Evolutionary conservation across 1,140 invertebrate genomes (phyloP).

Genomic region (Trichomalopsis sarcophagae): DNA sequence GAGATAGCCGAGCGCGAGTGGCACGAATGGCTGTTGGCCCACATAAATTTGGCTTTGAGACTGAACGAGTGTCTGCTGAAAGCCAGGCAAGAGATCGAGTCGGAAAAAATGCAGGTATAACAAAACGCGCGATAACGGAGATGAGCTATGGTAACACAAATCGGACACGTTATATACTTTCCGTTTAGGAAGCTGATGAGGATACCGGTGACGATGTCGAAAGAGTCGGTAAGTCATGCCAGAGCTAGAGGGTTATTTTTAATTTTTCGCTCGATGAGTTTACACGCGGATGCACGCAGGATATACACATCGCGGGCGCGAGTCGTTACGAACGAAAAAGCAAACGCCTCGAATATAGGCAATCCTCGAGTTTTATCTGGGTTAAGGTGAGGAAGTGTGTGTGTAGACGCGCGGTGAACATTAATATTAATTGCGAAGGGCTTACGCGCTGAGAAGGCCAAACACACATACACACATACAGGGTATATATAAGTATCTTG

Average conservation of each 20-base stretch:
- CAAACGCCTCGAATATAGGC: constrained; percentile 10
- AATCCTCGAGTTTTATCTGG: constrained; percentile 13
- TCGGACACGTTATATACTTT: not conserved
- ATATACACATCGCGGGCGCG: not conserved
- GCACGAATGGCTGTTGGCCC: constrained; percentile 61
- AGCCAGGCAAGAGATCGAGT: not conserved
- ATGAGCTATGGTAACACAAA: not conserved
- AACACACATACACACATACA: not conserved
- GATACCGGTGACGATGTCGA: not conserved
- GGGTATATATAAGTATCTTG: constrained; percentile 24
- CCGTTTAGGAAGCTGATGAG: constrained; percentile 19
- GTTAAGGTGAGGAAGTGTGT: constrained; percentile 20
- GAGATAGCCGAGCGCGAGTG: constrained; percentile 60
- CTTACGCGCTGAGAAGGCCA: constrained; percentile 37
- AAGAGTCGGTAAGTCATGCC: not conserved
- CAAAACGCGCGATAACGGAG: too few relatives aligned
- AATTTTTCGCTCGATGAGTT: too few relatives aligned
- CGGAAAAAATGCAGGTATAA: not conserved
- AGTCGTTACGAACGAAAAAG: not conserved
- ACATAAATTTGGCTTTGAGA: constrained; percentile 48
- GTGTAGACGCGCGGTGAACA: not conserved
- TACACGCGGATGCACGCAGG: too few relatives aligned
- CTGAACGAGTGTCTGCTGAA: not conserved
- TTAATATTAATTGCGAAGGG: constrained; percentile 51
- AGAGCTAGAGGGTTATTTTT: not conserved